A percentile compares a stretch with the other conserved stretches of the same genome.
Conservation (phyloP, 2,113 vertebrate species). For the Capreolus pygargus region DNA sequence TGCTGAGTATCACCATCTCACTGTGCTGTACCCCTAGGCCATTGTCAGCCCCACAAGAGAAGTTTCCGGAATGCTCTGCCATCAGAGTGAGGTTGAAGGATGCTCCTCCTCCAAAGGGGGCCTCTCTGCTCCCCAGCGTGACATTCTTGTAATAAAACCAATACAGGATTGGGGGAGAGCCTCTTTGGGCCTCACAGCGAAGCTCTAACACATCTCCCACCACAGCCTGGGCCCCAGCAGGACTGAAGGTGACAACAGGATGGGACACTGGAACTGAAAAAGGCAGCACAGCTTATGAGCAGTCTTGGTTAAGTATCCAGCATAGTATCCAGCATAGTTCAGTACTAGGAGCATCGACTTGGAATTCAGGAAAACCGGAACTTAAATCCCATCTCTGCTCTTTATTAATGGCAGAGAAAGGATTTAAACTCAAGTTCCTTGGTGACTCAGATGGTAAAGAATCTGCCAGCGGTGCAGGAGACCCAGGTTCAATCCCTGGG, state of each 20-base stretch:
- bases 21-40: background rate
- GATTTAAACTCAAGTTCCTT: background rate
- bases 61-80: background rate
- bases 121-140: background rate
- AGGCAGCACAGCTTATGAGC: background rate
- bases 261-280: slow-evolving; percentile 41
- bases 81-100: slow-evolving; percentile 8
- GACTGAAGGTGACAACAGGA: background rate
- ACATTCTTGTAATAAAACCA: background rate
- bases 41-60: slow-evolving; percentile 13
- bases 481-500: background rate
- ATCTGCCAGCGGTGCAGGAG: background rate
- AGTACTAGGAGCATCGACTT: background rate
- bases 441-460: background rate
- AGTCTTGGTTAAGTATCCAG: background rate
- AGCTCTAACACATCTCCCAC: background rate
- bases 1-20: background rate
- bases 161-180: slow-evolving; percentile 23
- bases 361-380: background rate
- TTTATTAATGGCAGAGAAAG: background rate
- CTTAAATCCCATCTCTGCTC: background rate
- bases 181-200: slow-evolving; percentile 16
- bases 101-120: background rate
- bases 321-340: background rate
- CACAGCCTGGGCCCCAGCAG: background rate